A percentile compares a stretch with the other conserved stretches of the same genome.
These are phyloP conservation scores for Amphipoea oculea DNA, from an alignment of 2,888 invertebrate genomes.

Conservation along the genomic window DNA sequence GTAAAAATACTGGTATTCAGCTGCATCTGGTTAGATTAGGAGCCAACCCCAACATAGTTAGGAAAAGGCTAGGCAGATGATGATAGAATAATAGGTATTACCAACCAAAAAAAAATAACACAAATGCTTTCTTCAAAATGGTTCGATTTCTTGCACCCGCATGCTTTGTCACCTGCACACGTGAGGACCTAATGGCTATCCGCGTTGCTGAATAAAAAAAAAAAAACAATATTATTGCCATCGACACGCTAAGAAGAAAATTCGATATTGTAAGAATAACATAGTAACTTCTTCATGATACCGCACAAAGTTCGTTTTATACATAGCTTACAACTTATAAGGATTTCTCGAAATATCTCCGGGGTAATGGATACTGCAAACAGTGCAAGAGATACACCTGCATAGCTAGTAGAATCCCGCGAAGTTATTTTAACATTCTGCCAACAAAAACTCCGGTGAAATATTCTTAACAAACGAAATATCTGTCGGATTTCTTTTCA, in stretches of 20 bases:
- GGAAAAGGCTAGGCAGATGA: not conserved
- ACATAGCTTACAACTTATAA: not conserved
- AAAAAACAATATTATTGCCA: too few species aligned
- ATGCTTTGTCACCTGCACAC: too few species aligned
- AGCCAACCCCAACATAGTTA: too few species aligned
- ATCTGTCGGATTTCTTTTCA: slow-evolving; percentile 17
- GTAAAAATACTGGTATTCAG: not conserved
- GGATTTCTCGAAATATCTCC: not conserved
- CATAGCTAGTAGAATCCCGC: not conserved
- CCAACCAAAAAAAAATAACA: too few species aligned
- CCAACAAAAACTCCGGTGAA: slow-evolving; percentile 9
- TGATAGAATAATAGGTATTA: not conserved
- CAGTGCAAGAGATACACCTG: not conserved
- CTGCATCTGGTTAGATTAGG: not conserved
- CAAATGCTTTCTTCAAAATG: not conserved
- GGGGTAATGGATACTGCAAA: not conserved
- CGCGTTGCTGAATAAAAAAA: too few species aligned
- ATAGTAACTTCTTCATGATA: not conserved
- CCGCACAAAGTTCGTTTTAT: not conserved
- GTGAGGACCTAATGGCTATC: too few species aligned
- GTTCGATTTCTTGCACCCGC: not conserved
- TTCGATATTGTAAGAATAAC: not conserved
- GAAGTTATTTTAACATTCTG: not conserved
- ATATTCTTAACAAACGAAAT: slow-evolving; percentile 21
- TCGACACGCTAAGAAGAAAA: too few species aligned